Percentiles rank a stretch among this genome's conserved stretches.
These are phyloP conservation scores for Anastatus disparis DNA, from an alignment of 1,140 invertebrate genomes.

Conservation along the genomic window DNA sequence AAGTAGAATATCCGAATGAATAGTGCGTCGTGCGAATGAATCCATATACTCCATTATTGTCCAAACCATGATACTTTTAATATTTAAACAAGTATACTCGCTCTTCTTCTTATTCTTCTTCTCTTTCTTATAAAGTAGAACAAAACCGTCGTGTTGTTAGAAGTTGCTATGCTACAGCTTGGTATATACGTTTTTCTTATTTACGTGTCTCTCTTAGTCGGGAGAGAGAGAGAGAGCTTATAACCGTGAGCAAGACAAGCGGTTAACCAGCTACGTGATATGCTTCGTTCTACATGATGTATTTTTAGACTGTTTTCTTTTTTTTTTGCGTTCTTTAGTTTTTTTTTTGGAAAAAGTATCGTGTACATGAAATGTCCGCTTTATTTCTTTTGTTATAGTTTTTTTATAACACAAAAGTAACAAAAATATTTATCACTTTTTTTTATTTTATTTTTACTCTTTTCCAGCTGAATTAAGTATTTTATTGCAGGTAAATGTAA, in stretches of 20 bases:
- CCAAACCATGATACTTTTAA: not conserved
- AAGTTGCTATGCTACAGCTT: not conserved
- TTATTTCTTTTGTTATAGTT: too few relatives aligned
- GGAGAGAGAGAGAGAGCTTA: not conserved
- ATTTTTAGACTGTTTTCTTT: slow-evolving; percentile 3
- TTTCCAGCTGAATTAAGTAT: too few relatives aligned
- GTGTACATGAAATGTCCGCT: too few relatives aligned
- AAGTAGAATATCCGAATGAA: too few relatives aligned
- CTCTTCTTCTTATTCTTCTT: too few relatives aligned
- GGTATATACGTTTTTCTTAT: slow-evolving; percentile 21
- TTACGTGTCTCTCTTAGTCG: slow-evolving; percentile 11
- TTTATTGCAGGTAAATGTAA: too few relatives aligned
- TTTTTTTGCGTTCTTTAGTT: too few relatives aligned
- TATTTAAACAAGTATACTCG: too few relatives aligned
- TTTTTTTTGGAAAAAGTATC: too few relatives aligned
- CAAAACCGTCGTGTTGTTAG: not conserved
- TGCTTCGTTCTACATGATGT: not conserved
- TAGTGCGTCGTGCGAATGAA: not conserved
- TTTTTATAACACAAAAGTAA: too few relatives aligned
- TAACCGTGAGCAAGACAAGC: slow-evolving; percentile 8
- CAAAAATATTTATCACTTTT: too few relatives aligned
- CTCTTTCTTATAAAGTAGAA: slow-evolving; percentile 12
- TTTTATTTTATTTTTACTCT: too few relatives aligned
- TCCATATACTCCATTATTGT: slow-evolving; percentile 23
- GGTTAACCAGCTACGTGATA: slow-evolving; percentile 12